These are phyloP conservation scores for Aphelocoma californica DNA, from an alignment of 2,797 vertebrate genomes.

Conservation along the genomic window DNA sequence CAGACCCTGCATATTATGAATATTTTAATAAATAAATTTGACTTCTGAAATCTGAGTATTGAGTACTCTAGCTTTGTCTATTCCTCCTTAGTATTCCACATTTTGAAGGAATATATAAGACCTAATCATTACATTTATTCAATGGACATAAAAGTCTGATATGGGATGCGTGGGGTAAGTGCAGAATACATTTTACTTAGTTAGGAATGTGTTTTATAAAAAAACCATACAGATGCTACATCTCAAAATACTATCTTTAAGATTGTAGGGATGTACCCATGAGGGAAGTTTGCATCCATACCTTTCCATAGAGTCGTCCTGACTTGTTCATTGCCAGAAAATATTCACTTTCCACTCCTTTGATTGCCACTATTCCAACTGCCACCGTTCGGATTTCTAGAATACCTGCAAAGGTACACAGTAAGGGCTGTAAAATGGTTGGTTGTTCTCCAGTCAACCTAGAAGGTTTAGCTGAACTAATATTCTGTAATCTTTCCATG, in stretches of 20 bases:
- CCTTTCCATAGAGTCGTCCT: slow-evolving; percentile 95
- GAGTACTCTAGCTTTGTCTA: background rate
- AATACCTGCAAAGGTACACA: slow-evolving; percentile 85
- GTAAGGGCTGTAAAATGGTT: background rate
- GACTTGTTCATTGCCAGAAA: slow-evolving; percentile 94
- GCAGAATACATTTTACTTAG: background rate
- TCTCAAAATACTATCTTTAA: background rate
- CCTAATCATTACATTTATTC: background rate
- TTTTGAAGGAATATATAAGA: background rate
- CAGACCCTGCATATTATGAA: background rate
- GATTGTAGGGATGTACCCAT: background rate
- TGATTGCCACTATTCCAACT: slow-evolving; percentile 94
- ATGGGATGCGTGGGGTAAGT: background rate
- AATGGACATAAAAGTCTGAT: background rate
- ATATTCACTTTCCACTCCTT: slow-evolving; percentile 96
- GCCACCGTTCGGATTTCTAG: slow-evolving; percentile 97
- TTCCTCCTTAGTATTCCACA: background rate
- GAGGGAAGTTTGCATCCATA: slow-evolving; percentile 67
- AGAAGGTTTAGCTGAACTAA: slow-evolving; percentile 64
- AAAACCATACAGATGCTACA: background rate
- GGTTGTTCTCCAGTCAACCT: slow-evolving; percentile 12
- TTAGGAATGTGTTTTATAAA: background rate
- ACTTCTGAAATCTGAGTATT: background rate
- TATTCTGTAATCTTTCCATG: slow-evolving; percentile 62
- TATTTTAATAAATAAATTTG: background rate